Conservation (phyloP, 1,140 invertebrate genomes). For the Papilio machaon region DNA sequence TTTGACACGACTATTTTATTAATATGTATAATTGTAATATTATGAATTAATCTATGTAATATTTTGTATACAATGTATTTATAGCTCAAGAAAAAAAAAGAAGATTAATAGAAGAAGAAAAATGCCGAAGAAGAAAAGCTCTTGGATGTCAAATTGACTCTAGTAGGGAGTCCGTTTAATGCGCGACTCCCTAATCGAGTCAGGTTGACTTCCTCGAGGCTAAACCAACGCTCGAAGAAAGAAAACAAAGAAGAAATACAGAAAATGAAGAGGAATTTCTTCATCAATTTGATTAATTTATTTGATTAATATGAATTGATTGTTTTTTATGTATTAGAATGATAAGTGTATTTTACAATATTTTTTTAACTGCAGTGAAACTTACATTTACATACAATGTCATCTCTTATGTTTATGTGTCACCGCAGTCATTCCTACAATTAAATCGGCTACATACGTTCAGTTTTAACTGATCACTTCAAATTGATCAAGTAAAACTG, state of each 20-base stretch:
- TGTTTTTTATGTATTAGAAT: not conserved
- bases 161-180: constrained; percentile 96
- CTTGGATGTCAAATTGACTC: constrained; percentile 96
- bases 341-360: too few relatives aligned
- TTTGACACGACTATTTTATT: too few relatives aligned
- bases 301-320: not conserved
- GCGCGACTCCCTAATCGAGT: constrained; percentile 97
- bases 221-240: constrained; percentile 62
- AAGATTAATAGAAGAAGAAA: constrained; percentile 46
- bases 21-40: too few relatives aligned
- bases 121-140: constrained; percentile 75
- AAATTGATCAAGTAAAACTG: too few relatives aligned
- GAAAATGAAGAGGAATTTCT: constrained; percentile 30
- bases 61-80: not conserved
- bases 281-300: not conserved
- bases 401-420: too few relatives aligned
- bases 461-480: too few relatives aligned
- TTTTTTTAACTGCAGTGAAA: too few relatives aligned
- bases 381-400: too few relatives aligned
- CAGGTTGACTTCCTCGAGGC: constrained; percentile 94
- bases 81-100: constrained; percentile 38
- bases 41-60: too few relatives aligned
- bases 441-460: too few relatives aligned
- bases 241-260: constrained; percentile 43
- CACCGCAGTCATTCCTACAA: too few relatives aligned